Percentiles rank a stretch among this genome's conserved stretches.
Evolutionary conservation across 2,113 vertebrate genomes (phyloP).

Genomic region (Nesogale talazaci): DNA sequence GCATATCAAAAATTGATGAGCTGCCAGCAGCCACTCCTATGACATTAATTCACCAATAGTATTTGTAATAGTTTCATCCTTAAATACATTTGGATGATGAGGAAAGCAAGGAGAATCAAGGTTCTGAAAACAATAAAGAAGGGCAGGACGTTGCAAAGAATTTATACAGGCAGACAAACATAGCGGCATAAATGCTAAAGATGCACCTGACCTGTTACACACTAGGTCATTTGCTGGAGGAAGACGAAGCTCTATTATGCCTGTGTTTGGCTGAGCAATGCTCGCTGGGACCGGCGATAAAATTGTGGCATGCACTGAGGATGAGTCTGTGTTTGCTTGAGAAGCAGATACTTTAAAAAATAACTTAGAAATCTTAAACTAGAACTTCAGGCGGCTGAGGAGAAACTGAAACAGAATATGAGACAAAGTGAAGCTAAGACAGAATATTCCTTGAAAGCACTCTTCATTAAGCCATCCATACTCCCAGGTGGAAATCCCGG

Average conservation of each 20-base stretch:
- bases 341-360: constrained; percentile 54
- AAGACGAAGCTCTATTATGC: constrained; percentile 84
- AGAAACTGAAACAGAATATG: too few relatives aligned
- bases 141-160: constrained; percentile 69
- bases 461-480: not conserved
- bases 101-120: constrained; percentile 83
- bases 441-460: not conserved
- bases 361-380: not conserved
- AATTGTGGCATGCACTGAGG: constrained; percentile 70
- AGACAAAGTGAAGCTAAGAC: not conserved
- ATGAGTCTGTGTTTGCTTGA: constrained; percentile 52
- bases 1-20: constrained; percentile 99
- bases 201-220: constrained; percentile 81
- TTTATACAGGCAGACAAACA: constrained; percentile 75
- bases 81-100: constrained; percentile 91
- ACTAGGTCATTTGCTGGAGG: constrained; percentile 76
- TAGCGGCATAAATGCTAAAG: constrained; percentile 83
- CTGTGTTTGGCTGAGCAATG: constrained; percentile 58
- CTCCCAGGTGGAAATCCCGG: not conserved
- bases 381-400: not conserved
- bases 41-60: constrained; percentile 99
- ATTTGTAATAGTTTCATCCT: constrained; percentile 92
- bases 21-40: constrained; percentile 94
- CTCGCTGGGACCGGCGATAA: constrained; percentile 51
- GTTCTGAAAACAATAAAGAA: constrained; percentile 87